These are phyloP conservation scores for Jacana jacana DNA, from an alignment of 2,113 vertebrate genomes.

Conservation along the genomic window DNA sequence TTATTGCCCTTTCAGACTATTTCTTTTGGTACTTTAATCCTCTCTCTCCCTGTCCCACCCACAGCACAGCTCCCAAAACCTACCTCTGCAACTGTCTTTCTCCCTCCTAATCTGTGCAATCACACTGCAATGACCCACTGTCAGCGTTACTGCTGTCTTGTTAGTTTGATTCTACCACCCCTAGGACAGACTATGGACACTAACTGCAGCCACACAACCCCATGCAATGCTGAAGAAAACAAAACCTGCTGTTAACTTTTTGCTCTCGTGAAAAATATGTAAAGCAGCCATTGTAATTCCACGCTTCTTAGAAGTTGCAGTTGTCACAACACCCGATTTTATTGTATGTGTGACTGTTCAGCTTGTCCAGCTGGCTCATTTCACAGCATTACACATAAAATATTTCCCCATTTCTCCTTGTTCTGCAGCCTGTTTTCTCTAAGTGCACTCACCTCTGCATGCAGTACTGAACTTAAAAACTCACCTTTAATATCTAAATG, in stretches of 20 bases:
- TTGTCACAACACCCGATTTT: not conserved
- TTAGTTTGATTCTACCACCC: accelerated
- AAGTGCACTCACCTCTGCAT: not conserved
- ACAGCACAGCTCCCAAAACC: not conserved
- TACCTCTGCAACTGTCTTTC: not conserved
- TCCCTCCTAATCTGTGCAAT: not conserved
- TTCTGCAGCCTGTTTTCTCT: not conserved
- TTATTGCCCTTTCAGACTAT: not conserved
- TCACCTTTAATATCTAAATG: not conserved
- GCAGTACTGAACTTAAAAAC: not conserved
- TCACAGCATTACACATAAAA: not conserved
- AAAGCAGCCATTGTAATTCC: not conserved
- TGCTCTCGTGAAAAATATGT: not conserved
- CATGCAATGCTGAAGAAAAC: not conserved
- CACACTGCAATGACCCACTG: not conserved
- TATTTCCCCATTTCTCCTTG: not conserved
- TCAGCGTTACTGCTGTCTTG: not conserved
- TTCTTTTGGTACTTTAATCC: not conserved
- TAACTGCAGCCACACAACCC: not conserved
- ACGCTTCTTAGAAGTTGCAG: not conserved
- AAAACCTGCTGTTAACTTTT: not conserved
- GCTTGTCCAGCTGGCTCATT: not conserved
- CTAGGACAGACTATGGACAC: not conserved
- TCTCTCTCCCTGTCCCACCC: not conserved
- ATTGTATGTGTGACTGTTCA: not conserved